Conservation (phyloP, 2,797 vertebrate genomes). For the Momotus momota region DNA sequence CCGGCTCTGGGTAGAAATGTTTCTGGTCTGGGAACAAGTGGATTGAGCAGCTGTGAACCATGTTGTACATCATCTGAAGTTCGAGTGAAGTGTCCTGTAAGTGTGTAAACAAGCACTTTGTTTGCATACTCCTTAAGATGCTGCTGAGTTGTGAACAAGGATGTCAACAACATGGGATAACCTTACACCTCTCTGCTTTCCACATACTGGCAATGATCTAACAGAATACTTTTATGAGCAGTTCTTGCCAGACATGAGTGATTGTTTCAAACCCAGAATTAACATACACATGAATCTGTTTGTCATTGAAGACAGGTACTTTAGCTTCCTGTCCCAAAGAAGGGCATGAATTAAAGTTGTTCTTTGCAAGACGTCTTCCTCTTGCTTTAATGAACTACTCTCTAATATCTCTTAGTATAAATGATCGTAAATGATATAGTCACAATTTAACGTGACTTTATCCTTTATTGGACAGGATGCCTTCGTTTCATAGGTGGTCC, state of each 20-base stretch:
- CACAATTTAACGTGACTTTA: neutral
- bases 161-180: neutral
- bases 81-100: neutral
- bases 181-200: neutral
- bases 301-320: neutral
- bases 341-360: neutral
- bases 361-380: neutral
- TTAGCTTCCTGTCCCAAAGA: neutral
- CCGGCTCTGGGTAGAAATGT: neutral
- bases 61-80: neutral
- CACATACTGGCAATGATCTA: neutral
- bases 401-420: neutral
- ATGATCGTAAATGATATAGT: neutral
- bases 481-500: neutral
- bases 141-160: neutral
- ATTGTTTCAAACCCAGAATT: neutral
- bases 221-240: neutral
- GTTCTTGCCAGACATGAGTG: neutral
- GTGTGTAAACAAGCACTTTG: neutral
- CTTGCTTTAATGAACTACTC: neutral
- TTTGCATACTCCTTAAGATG: neutral
- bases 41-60: neutral
- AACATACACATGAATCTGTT: neutral
- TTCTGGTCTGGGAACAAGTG: neutral
- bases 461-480: neutral